These are phyloP conservation scores for Acronicta psi DNA, from an alignment of 2,888 invertebrate species.

Conservation along the genomic window DNA sequence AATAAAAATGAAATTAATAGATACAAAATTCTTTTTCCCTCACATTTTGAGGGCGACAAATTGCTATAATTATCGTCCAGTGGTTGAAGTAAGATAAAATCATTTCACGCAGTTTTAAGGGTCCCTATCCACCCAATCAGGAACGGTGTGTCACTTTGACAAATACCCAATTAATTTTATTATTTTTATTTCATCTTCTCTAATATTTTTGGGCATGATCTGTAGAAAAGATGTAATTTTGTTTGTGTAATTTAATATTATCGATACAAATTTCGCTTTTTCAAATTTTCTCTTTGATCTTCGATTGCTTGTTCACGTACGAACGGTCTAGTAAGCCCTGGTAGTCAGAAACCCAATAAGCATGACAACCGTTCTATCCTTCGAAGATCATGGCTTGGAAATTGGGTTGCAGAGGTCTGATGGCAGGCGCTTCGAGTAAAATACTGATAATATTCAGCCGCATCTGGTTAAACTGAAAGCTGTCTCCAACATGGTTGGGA, in stretches of 20 bases:
- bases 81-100: conserved; percentile 68
- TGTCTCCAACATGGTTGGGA: too few species aligned
- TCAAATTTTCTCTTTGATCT: background rate
- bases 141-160: conserved; percentile 69
- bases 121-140: conserved; percentile 73
- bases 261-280: background rate
- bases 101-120: conserved; percentile 72
- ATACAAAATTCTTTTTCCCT: conserved; percentile 47
- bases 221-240: conserved; percentile 1
- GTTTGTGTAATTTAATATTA: too few species aligned
- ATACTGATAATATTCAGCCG: too few species aligned
- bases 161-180: conserved; percentile 76
- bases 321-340: too few species aligned
- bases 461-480: too few species aligned
- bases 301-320: too few species aligned
- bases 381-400: too few species aligned
- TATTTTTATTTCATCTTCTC: conserved; percentile 54
- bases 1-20: conserved; percentile 50
- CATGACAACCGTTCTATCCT: too few species aligned
- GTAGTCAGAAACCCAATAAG: too few species aligned
- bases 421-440: too few species aligned
- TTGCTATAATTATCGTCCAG: conserved; percentile 80
- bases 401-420: too few species aligned
- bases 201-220: conserved; percentile 22
- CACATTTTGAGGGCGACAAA: conserved; percentile 72